Percentiles rank a stretch among this genome's conserved stretches.
phyloP scores from a whole-genome alignment of 1,140 invertebrate species.

The Drosophila bocki region DNA sequence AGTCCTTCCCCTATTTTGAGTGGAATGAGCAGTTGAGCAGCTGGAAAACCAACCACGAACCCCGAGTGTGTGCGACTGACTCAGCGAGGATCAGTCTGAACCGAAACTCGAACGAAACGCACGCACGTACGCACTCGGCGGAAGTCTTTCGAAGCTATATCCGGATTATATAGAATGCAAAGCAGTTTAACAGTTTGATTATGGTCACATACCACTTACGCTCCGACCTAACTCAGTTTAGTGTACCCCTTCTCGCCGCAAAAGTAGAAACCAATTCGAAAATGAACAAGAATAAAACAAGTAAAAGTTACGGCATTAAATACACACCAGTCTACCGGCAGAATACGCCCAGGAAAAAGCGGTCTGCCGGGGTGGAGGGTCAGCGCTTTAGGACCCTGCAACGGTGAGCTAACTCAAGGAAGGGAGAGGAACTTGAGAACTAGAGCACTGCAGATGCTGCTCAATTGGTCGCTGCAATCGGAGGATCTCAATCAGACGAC shows the following conservation, averaged over 20 bases:
- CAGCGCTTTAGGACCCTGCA: conserved; percentile 29
- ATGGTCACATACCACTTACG: conserved; percentile 49
- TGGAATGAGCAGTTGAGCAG: conserved; percentile 5
- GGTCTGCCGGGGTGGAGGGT: background rate
- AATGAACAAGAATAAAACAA: conserved; percentile 45
- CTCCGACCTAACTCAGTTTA: conserved; percentile 36
- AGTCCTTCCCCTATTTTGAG: conserved; percentile 43
- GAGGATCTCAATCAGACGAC: background rate
- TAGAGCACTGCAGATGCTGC: background rate
- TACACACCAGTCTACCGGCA: conserved; percentile 5
- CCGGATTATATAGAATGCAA: conserved; percentile 6
- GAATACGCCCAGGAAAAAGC: conserved; percentile 18
- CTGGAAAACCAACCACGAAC: background rate
- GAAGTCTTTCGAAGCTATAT: background rate
- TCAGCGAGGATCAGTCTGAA: conserved; percentile 56
- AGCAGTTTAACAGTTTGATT: conserved; percentile 23
- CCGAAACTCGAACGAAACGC: conserved; percentile 12
- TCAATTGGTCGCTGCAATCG: background rate
- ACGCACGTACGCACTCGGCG: conserved; percentile 1
- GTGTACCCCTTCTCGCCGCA: conserved; percentile 4
- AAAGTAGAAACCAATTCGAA: conserved; percentile 3
- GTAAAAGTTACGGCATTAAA: conserved; percentile 18
- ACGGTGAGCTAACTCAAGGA: conserved; percentile 41
- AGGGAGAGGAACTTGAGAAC: background rate
- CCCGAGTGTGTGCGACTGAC: background rate